Evolutionary conservation across 2,888 invertebrate genomes (phyloP), one percentile per base, ranked within the genome.

Genomic region (Tetranychus truncatus): DNA sequence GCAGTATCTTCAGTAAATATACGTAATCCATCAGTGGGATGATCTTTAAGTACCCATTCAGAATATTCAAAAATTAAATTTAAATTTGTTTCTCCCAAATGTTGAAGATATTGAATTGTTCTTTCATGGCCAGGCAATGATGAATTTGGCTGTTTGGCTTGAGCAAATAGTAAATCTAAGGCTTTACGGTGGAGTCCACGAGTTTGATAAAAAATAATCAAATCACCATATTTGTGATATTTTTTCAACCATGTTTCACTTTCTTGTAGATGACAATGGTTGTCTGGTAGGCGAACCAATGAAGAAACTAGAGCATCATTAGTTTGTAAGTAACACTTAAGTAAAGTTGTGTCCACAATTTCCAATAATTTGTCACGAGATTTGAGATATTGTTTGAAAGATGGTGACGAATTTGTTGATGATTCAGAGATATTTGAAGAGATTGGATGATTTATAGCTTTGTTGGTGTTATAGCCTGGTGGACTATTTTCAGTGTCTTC

Each of bases 261-360:
- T 84, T 97, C 97, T 75, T 91, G 92, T 24, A 96, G 84, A 79
- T 95, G 92, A 81, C 96, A 96, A 81, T 92, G 89, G 83, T 96
- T 87, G 81, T 86, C 86, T 75, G 83, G 92, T 21, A 93, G 84
- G 1, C 97, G 88, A 45, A 99, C 84, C 18, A 99, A 84, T 0
- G 95, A 91, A 0, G 94, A 93, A 1, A 97, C 91, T 74, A 95
- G 85, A 0, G 93, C 93, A 84, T 97, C 95, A 82, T 97, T 96
- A 0, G 94, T 95, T 90, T 93, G 82, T 76, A 99, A 86, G 84
- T 97, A 99, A 82, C 97, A 97, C 83, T 97, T 97, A 11, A 99
- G 85, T 74, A 99, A 84, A 0, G 96, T 96, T 0, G 97, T 99
- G 82, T 99, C 99, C 77, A 99, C 95, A 75, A 97, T 90, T 83